Conservation (phyloP, 2,888 invertebrate species). For the Calameuta pallipes region DNA sequence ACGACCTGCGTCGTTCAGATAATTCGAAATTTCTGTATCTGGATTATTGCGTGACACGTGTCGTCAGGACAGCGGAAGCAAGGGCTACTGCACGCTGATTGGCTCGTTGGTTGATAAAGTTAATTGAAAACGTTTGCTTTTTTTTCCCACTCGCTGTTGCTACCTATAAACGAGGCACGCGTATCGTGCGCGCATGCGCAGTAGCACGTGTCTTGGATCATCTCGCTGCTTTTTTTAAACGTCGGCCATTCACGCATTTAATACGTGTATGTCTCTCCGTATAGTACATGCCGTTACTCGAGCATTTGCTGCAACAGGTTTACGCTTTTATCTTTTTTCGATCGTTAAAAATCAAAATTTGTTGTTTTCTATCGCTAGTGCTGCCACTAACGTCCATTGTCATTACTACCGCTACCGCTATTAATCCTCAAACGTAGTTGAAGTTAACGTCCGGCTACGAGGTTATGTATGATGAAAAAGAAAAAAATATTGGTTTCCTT, state of each 20-base stretch:
- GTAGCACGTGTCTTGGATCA: neutral
- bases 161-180: neutral
- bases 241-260: neutral
- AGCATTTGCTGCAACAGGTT: neutral
- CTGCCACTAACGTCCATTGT: neutral
- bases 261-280: neutral
- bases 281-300: neutral
- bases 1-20: conserved; percentile 19
- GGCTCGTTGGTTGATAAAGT: conserved; percentile 62
- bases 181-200: neutral
- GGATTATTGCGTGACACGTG: conserved; percentile 1
- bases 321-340: neutral
- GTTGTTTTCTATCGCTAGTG: neutral
- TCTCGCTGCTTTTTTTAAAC: neutral
- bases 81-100: conserved; percentile 63
- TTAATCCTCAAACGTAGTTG: neutral
- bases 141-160: conserved; percentile 41
- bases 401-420: neutral
- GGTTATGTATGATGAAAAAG: neutral
- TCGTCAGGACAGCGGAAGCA: conserved; percentile 54
- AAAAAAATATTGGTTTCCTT: no score
- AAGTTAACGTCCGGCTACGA: neutral
- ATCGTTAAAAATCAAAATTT: neutral
- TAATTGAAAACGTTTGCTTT: conserved; percentile 62
- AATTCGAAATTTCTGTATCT: conserved; percentile 16